phyloP scores from a whole-genome alignment of 2,888 invertebrate genomes.

The Sycophila texana region DNA sequence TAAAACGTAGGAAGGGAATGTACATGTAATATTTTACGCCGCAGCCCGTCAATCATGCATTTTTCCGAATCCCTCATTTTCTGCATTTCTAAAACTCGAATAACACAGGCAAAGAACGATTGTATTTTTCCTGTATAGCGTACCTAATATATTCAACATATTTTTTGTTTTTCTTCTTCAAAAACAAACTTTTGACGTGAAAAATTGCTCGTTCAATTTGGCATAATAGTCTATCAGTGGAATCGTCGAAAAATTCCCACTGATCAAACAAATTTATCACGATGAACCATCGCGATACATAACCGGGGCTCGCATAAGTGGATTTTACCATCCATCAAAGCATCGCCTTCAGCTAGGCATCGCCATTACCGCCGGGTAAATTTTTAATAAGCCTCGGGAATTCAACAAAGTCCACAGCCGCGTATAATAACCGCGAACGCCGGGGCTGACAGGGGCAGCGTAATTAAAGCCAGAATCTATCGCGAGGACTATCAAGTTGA shows the following conservation, averaged over 20 bases:
- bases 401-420: neutral
- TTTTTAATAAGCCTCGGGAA: conserved; percentile 14
- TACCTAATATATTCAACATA: too few relatives aligned
- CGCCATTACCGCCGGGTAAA: neutral
- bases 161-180: too few relatives aligned
- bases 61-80: too few relatives aligned
- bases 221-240: too few relatives aligned
- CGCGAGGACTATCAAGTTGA: conserved; percentile 2
- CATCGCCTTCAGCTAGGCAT: neutral
- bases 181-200: too few relatives aligned
- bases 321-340: conserved; percentile 3
- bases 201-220: too few relatives aligned
- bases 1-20: neutral
- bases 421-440: neutral
- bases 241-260: too few relatives aligned
- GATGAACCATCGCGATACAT: too few relatives aligned
- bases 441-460: neutral
- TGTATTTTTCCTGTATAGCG: too few relatives aligned
- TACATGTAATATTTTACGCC: neutral
- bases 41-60: neutral
- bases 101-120: too few relatives aligned
- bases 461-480: conserved; percentile 34
- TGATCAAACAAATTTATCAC: too few relatives aligned
- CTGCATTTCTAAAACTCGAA: too few relatives aligned
- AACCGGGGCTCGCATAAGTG: neutral